Evolutionary conservation across 2,113 vertebrate genomes (phyloP), one percentile per base, ranked within the genome.

Genomic region (Ptyas mucosa): DNA sequence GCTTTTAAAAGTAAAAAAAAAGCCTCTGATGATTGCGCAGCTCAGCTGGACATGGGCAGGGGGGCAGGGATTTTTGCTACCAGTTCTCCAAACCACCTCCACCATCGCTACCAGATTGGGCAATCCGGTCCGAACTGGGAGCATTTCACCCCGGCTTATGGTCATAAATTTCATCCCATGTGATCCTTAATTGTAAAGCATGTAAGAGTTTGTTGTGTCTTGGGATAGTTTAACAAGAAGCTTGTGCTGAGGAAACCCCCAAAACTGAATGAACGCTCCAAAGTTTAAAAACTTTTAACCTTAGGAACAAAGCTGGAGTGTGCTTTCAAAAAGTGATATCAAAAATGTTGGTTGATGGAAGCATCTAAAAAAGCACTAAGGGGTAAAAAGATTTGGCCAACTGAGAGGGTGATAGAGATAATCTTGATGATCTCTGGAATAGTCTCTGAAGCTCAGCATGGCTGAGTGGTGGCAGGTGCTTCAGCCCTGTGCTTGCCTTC

Each of bases 401-500:
- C 49, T 46, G 39, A 64, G 26, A 49, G 23, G 2, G 15, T 85
- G 21, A 18, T 14, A 3, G 20, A 39, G 49, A 9, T 24, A 57
- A 61, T 18, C 58, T 46, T 10, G 43, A 0, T 23, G 39, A n/a
- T 21, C 12, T 0, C 8, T 0, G 15, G 6, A 2, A 23, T 8
- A 87, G 34, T 39, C 12, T 34, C 51, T 12, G 26, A 23, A 49
- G n/a, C 26, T 89, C 51, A 55, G 29, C 39, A 14, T 53, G 20
- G 46, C 12, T 43, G 20, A 52, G 5, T 14, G 10, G 26, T 34
- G 11, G 20, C 85, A 64, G 29, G 43, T 20, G 85, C 46, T 51
- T 12, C 46, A 53, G 3, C 3, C 89, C 54, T 89, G 14, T 14
- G 18, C 53, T 58, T 34, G 88, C 39, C 49, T 43, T 29, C 29